Evolutionary conservation across 2,888 invertebrate species (phyloP), one percentile per base, ranked within the genome.

Genomic region (Pristionchus mayeri): DNA sequence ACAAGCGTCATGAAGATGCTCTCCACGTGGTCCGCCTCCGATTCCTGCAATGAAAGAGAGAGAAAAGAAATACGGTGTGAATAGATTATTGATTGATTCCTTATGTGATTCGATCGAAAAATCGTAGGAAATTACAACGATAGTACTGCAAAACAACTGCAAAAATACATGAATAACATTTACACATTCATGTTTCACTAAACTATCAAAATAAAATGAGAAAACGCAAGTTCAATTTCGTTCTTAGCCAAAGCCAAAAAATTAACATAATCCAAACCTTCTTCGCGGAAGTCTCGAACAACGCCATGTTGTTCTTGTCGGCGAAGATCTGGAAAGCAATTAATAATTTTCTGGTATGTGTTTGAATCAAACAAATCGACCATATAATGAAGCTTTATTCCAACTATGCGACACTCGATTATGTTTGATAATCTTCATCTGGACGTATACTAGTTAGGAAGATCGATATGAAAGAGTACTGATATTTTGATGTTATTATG

Each of bases 221-320:
- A 54, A 21, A n/a, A 21, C 54, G 7, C 2, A 18, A 2, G 4
- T 9, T 44, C 44, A 44, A 13, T 44, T 44, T 9, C n/a, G n/a
- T n/a, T 44, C 6, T 44, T 44, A 13, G 44, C 13, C 13, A n/a
- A n/a, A n/a, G n/a, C 44, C 44, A 44, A 44, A 44, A 44, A 44
- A 44, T 4, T 27, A 57, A 7, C 1, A 52, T n/a, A n/a, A n/a
- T n/a, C n/a, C 30, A 7, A 30, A 79, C 78, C 78, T 96, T 94
- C 86, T 95, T 95, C 0, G 96, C 96, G 0, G 96, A 96, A 13
- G 96, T 96, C 93, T 96, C 96, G 93, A 96, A 96, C 85, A 96
- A 93, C 94, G 94, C 94, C 94, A 94, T 94, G 90, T 93, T 93
- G 88, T 94, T 94, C 86, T 95, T 94, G 93, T 96, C 96, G 16